Percentiles rank a stretch among this genome's conserved stretches.
phyloP scores from a whole-genome alignment of 2,113 vertebrate genomes.

The Tringa solitaria region DNA sequence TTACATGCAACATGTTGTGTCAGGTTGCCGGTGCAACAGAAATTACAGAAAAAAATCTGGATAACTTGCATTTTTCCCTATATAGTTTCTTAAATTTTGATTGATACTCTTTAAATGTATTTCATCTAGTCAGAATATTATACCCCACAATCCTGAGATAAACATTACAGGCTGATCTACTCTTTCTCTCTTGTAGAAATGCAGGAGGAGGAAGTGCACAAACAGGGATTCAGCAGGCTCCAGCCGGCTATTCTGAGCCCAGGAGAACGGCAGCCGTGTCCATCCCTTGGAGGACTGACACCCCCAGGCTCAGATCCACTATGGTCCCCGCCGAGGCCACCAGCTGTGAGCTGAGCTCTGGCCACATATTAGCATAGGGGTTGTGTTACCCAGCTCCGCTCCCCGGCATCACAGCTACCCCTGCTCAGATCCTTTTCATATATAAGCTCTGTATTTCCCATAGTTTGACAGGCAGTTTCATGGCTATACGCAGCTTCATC shows the following conservation, averaged over 20 bases:
- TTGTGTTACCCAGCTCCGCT: not conserved
- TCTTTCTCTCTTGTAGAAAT: not conserved
- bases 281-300: not conserved
- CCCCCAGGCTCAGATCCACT: not conserved
- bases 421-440: not conserved
- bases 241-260: not conserved
- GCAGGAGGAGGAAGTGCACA: not conserved
- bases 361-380: accelerated
- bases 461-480: not conserved
- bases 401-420: not conserved
- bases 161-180: not conserved
- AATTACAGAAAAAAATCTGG: not conserved
- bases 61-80: not conserved
- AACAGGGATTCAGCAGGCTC: not conserved
- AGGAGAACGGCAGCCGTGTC: not conserved
- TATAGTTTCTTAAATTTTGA: not conserved
- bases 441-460: not conserved
- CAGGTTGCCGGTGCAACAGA: not conserved
- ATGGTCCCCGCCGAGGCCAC: accelerated
- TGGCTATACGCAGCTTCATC: not conserved
- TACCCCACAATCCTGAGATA: not conserved
- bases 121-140: not conserved
- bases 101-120: not conserved
- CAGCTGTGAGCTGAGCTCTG: not conserved
- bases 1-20: not conserved